Conservation (phyloP, 2,113 vertebrate genomes). For the Sinocyclocheilus anophthalmus region DNA sequence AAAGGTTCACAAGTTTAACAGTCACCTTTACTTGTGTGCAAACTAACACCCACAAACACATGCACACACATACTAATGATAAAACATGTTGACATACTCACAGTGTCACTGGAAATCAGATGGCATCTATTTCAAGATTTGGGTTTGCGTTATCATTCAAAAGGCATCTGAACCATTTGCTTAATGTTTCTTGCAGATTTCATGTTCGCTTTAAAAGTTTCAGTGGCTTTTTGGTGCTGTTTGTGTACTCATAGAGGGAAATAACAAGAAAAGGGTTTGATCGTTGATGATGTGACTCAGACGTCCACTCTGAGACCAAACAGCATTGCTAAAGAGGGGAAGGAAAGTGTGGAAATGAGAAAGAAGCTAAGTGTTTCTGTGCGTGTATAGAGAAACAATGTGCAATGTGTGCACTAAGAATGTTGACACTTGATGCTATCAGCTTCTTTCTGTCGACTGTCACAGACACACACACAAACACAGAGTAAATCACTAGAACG, state of each 20-base stretch:
- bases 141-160: neutral
- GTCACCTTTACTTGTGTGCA: neutral
- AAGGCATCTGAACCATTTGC: conserved; percentile 16
- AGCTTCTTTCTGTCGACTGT: neutral
- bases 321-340: conserved; percentile 25
- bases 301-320: neutral
- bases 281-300: conserved; percentile 38
- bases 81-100: neutral
- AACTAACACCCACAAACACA: neutral
- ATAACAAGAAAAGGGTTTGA: conserved; percentile 30
- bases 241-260: conserved; percentile 50
- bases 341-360: conserved; percentile 53
- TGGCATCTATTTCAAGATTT: neutral
- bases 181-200: neutral
- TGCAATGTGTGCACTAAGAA: neutral
- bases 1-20: neutral
- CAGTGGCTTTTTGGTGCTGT: neutral
- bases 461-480: neutral
- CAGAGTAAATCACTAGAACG: neutral
- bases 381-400: conserved; percentile 7
- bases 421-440: conserved; percentile 27
- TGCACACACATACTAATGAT: neutral
- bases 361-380: neutral
- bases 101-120: neutral
- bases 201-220: neutral